phyloP scores from a whole-genome alignment of 2,113 vertebrate genomes.

The Cairina moschata region DNA sequence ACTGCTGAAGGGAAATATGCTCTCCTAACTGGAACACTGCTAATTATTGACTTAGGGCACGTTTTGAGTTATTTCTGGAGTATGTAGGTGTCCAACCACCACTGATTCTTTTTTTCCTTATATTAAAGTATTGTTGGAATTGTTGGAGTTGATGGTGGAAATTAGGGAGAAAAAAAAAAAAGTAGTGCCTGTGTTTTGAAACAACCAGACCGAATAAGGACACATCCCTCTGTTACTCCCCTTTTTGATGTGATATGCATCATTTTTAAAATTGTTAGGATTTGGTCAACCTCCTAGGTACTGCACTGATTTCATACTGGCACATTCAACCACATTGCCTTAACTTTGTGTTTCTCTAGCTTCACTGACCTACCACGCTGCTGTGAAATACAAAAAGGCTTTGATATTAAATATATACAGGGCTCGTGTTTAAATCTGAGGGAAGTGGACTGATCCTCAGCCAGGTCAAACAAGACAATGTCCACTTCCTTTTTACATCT shows the following conservation, averaged over 20 bases:
- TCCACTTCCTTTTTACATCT: neutral
- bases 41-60: neutral
- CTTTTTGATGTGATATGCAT: neutral
- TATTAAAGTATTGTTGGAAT: neutral
- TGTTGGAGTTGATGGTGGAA: neutral
- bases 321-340: neutral
- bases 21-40: neutral
- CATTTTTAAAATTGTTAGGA: neutral
- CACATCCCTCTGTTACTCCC: neutral
- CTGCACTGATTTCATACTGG: neutral
- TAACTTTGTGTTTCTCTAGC: neutral
- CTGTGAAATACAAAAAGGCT: constrained; percentile 27
- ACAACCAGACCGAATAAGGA: neutral
- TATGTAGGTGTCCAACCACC: neutral
- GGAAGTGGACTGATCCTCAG: constrained; percentile 23
- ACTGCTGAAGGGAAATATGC: neutral
- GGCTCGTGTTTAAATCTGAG: neutral
- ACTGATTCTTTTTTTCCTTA: rapidly evolving
- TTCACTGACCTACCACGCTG: neutral
- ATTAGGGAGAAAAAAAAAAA: neutral
- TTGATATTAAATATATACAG: neutral
- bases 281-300: neutral
- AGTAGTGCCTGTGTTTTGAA: neutral
- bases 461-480: constrained; percentile 32
- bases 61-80: neutral